Evolutionary conservation across 1,140 invertebrate genomes (phyloP).

Genomic region (Cyphomyrmex costatus): DNA sequence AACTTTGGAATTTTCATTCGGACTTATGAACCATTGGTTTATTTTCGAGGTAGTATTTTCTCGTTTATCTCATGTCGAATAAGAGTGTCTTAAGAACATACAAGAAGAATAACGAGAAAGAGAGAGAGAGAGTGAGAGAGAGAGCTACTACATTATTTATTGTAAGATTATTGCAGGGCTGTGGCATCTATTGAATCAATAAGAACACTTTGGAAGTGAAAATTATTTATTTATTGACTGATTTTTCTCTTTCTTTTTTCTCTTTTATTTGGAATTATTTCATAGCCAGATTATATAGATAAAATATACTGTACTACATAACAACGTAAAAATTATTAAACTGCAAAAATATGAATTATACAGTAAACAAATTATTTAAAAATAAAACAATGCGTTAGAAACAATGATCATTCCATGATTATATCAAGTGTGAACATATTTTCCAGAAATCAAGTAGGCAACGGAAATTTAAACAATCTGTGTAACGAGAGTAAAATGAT

Average conservation of each 20-base stretch:
- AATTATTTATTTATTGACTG: background rate
- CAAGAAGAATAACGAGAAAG: no score
- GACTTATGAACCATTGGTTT: constrained; percentile 35
- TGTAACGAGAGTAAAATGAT: no score
- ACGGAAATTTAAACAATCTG: no score
- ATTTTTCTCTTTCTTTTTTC: background rate
- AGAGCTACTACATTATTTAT: background rate
- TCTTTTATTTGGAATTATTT: constrained; percentile 3
- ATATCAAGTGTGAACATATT: no score
- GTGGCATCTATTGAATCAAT: background rate
- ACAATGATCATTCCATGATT: no score
- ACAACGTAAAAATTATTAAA: no score
- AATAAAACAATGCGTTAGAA: no score
- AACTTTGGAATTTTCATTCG: constrained; percentile 20
- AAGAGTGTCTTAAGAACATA: background rate
- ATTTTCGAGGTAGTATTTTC: constrained; percentile 3
- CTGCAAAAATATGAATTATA: no score
- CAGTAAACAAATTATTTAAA: no score
- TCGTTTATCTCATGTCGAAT: background rate
- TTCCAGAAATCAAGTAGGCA: no score
- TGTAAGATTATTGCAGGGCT: background rate
- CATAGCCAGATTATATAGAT: no score
- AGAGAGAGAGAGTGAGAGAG: no score
- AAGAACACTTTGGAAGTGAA: background rate
- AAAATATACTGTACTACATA: background rate